These are phyloP conservation scores for Enteromius thamalakanensis DNA, from an alignment of 2,797 vertebrate genomes.

Conservation along the genomic window DNA sequence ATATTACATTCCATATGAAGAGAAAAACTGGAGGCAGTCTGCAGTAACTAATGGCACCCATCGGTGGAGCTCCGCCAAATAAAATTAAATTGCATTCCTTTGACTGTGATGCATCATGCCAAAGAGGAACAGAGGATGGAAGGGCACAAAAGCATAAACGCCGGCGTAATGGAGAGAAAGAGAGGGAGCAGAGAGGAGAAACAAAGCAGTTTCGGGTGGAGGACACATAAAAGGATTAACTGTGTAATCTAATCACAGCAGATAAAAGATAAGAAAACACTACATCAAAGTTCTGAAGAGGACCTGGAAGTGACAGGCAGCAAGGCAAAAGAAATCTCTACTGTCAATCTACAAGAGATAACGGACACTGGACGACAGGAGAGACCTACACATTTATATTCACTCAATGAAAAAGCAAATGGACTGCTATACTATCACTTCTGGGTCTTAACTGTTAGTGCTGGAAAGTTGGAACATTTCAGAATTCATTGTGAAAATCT, in stretches of 20 bases:
- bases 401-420: conserved; percentile 12
- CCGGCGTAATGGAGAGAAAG: not conserved
- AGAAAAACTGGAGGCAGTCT: not conserved
- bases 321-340: conserved; percentile 35
- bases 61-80: conserved; percentile 26
- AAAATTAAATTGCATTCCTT: conserved; percentile 32
- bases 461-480: not conserved
- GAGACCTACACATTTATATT: conserved; percentile 30
- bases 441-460: not conserved
- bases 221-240: conserved; percentile 56
- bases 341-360: conserved; percentile 46
- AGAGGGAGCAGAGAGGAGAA: conserved; percentile 27
- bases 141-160: conserved; percentile 13
- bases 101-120: conserved; percentile 5
- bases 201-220: conserved; percentile 37
- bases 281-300: conserved; percentile 53
- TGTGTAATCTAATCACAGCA: conserved; percentile 58
- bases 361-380: conserved; percentile 34
- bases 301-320: conserved; percentile 49
- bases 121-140: conserved; percentile 9
- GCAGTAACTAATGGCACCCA: conserved; percentile 35
- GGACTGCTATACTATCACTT: not conserved
- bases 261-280: conserved; percentile 59
- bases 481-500: not conserved
- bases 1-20: conserved; percentile 5